Percentiles rank a stretch among this genome's conserved stretches.
These are phyloP conservation scores for Drosophila fuyamai DNA, from an alignment of 1,140 invertebrate species.

Conservation along the genomic window DNA sequence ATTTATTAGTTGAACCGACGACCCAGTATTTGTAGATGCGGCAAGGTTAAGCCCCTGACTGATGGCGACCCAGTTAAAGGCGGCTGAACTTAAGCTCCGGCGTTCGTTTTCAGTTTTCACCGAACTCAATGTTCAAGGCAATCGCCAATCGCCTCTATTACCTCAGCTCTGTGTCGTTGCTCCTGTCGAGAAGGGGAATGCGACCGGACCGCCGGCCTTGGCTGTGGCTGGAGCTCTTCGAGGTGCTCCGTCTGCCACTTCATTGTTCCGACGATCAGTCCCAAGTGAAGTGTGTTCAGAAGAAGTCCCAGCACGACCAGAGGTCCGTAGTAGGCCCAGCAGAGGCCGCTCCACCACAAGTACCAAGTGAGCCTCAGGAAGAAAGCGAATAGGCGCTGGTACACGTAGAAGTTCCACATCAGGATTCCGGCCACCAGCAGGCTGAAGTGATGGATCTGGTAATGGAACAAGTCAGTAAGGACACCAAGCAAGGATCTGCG, in stretches of 20 bases:
- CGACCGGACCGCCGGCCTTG: no score
- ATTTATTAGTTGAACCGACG: slow-evolving; percentile 75
- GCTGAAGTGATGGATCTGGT: neutral
- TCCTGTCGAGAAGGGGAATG: neutral
- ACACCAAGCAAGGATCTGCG: no score
- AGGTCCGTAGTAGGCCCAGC: neutral
- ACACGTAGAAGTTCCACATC: slow-evolving; percentile 41
- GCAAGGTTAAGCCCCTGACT: slow-evolving; percentile 65
- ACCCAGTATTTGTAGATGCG: slow-evolving; percentile 63
- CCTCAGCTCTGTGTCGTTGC: no score
- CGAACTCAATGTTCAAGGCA: neutral
- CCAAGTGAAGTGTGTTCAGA: slow-evolving; percentile 6
- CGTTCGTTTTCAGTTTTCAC: neutral
- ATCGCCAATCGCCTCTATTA: slow-evolving; percentile 9
- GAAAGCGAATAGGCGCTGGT: neutral
- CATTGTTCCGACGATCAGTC: slow-evolving; percentile 8
- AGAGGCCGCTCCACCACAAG: slow-evolving; percentile 6
- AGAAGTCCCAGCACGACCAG: neutral
- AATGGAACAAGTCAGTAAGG: no score
- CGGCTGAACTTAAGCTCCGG: slow-evolving; percentile 1
- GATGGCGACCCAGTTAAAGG: slow-evolving; percentile 54
- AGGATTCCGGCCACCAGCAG: neutral
- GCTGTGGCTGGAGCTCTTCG: no score
- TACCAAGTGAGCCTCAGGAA: slow-evolving; percentile 9
- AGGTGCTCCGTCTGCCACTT: slow-evolving; percentile 6